Evolutionary conservation across 2,113 vertebrate genomes (phyloP).

Genomic region (Rhinoderma darwinii): DNA sequence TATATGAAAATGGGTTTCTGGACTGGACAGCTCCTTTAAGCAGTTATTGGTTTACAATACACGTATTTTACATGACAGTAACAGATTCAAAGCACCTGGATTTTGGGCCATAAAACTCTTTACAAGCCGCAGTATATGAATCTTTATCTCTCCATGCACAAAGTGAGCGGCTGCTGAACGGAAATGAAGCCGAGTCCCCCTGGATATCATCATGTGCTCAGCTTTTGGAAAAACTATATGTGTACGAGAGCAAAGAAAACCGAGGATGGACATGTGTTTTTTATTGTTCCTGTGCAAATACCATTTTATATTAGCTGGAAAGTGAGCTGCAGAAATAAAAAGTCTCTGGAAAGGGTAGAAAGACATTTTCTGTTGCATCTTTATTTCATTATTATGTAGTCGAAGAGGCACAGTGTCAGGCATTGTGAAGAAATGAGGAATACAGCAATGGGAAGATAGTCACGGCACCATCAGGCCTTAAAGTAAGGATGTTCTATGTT

Average conservation of each 20-base stretch:
- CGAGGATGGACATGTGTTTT: conserved; percentile 10
- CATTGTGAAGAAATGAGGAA: background rate
- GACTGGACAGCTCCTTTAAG: no score
- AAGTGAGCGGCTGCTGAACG: background rate
- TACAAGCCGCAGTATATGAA: background rate
- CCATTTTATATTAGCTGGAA: conserved; percentile 20
- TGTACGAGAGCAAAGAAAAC: background rate
- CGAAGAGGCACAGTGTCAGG: background rate
- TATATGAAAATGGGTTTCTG: no score
- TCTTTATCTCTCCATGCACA: background rate
- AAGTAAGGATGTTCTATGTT: background rate
- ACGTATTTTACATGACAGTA: background rate
- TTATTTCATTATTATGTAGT: conserved; percentile 28
- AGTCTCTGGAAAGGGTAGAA: background rate
- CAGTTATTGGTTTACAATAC: background rate
- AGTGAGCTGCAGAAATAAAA: background rate
- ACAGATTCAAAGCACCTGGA: background rate
- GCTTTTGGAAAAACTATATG: background rate
- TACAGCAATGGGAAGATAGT: background rate
- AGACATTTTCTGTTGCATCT: background rate
- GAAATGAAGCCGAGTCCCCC: conserved; percentile 30
- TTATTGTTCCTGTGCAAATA: conserved; percentile 18
- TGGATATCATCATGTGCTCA: conserved; percentile 19
- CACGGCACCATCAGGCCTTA: background rate
- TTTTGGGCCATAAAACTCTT: background rate